These are phyloP conservation scores for Nylanderia fulva DNA, from an alignment of 1,140 invertebrate species.

Conservation along the genomic window DNA sequence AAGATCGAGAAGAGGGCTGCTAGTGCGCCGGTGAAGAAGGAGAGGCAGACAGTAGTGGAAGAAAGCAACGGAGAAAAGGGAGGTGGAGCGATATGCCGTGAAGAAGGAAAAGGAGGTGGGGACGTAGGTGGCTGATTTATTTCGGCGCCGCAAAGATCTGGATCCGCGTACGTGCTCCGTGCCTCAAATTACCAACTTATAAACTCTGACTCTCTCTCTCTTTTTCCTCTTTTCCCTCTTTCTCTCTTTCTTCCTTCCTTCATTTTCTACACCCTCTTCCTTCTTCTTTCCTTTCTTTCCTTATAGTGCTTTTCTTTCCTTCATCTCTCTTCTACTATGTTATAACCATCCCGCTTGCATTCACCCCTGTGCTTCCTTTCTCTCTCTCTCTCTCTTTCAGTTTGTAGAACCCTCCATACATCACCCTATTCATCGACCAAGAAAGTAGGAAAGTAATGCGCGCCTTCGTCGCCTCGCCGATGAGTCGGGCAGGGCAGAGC, in stretches of 20 bases:
- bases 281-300: conserved; percentile 20
- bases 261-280: conserved; percentile 54
- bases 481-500: conserved; percentile 57
- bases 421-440: conserved; percentile 69
- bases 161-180: conserved; percentile 84
- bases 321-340: conserved; percentile 8
- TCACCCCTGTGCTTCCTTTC: conserved; percentile 29
- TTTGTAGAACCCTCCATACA: conserved; percentile 66
- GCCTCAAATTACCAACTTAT: conserved; percentile 86
- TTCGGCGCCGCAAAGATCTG: conserved; percentile 85
- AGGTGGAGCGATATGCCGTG: conserved; percentile 66
- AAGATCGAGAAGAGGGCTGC: conserved; percentile 71
- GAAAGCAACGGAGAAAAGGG: conserved; percentile 61
- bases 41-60: conserved; percentile 20
- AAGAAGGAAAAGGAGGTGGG: conserved; percentile 70
- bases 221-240: conserved; percentile 67
- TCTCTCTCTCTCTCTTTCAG: conserved; percentile 67
- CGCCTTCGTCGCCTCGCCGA: conserved; percentile 62
- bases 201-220: conserved; percentile 77
- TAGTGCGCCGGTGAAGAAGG: conserved; percentile 33
- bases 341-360: conserved; percentile 4
- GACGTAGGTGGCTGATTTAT: conserved; percentile 85
- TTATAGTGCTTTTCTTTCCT: not conserved
- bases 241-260: conserved; percentile 17
- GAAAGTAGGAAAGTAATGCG: conserved; percentile 67